Percentiles rank a stretch among this genome's conserved stretches.
These are phyloP conservation scores for Selene dorsalis DNA, from an alignment of 2,797 vertebrate species.

Conservation along the genomic window DNA sequence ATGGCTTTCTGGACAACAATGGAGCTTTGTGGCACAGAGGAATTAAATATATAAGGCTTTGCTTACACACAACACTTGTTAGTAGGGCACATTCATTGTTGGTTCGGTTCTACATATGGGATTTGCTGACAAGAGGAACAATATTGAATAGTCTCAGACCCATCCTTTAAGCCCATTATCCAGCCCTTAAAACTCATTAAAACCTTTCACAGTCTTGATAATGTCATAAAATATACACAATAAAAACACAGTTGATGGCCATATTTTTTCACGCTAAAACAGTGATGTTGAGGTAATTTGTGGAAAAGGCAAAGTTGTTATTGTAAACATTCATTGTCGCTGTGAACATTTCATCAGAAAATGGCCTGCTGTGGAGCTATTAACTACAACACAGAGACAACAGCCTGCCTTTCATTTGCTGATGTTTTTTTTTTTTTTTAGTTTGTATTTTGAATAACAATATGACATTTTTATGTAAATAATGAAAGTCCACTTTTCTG, in stretches of 20 bases:
- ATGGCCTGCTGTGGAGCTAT: constrained; percentile 8
- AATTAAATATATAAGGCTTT: neutral
- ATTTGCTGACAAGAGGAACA: neutral
- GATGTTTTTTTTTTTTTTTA: neutral
- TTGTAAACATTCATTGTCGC: constrained; percentile 1
- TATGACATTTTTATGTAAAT: constrained; percentile 11
- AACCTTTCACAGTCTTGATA: neutral
- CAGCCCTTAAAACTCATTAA: neutral
- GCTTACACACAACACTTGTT: neutral
- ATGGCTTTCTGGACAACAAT: neutral
- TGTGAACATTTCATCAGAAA: constrained; percentile 11
- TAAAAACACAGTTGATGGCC: neutral
- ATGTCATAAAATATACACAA: neutral
- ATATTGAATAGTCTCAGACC: neutral
- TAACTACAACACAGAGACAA: constrained; percentile 2
- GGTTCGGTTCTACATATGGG: neutral
- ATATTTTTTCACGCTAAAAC: neutral
- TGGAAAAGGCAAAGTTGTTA: constrained; percentile 10
- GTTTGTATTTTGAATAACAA: constrained; percentile 12
- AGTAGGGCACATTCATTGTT: neutral
- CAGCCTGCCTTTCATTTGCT: constrained; percentile 11
- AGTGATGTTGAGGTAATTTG: neutral
- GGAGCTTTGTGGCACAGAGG: neutral
- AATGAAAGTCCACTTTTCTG: neutral
- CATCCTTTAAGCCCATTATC: neutral